Conservation (phyloP, 2,113 vertebrate genomes). For the Indicator maculatus region DNA sequence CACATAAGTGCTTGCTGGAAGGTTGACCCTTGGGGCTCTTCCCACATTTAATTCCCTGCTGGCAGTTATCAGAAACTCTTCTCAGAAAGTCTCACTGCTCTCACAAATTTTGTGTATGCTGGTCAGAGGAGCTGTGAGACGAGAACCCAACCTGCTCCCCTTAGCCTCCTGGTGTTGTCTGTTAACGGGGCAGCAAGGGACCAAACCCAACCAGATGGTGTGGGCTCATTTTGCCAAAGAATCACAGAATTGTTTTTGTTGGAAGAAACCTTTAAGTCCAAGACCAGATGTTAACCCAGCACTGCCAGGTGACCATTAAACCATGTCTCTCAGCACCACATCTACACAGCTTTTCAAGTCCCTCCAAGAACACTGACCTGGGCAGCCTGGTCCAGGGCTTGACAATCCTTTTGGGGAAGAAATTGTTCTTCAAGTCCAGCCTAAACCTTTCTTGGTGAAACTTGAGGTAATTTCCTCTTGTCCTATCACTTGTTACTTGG, state of each 20-base stretch:
- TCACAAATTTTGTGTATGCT: neutral
- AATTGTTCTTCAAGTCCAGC: neutral
- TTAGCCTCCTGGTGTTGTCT: neutral
- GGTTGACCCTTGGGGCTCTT: neutral
- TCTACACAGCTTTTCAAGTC: neutral
- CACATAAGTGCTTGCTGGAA: neutral
- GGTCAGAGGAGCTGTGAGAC: neutral
- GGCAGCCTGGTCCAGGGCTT: neutral
- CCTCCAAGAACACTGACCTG: neutral
- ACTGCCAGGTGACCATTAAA: neutral
- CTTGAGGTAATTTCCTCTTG: no score
- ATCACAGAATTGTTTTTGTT: neutral
- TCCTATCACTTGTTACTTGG: no score
- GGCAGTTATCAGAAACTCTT: neutral
- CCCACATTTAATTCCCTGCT: neutral
- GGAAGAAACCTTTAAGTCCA: neutral
- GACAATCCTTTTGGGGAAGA: no score
- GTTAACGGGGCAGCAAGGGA: neutral
- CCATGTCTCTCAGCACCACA: neutral
- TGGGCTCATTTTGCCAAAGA: neutral
- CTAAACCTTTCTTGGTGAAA: no score
- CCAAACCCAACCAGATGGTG: fast-evolving
- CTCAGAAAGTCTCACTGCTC: neutral
- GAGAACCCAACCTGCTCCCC: neutral
- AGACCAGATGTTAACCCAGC: neutral